A percentile compares a stretch with the other conserved stretches of the same genome.
These are phyloP conservation scores for Capitulum mitella DNA, from an alignment of 2,888 invertebrate genomes.

Conservation along the genomic window DNA sequence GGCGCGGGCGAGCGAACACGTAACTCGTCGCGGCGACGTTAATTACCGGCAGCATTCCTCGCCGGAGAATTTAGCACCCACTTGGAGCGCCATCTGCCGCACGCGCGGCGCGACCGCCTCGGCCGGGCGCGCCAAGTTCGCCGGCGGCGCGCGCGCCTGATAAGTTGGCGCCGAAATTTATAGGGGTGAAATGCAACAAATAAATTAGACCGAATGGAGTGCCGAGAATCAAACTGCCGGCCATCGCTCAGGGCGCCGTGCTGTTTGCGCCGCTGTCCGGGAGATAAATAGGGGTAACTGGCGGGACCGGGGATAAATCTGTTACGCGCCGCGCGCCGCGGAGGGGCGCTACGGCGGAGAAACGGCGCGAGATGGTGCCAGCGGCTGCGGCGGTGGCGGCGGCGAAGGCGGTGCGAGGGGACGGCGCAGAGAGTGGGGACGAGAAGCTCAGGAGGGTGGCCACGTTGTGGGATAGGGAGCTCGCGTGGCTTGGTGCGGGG, in stretches of 20 bases:
- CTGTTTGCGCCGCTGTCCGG: background rate
- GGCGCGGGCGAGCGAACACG: background rate
- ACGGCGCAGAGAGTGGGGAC: too few relatives aligned
- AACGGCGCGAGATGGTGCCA: too few relatives aligned
- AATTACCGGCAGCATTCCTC: background rate
- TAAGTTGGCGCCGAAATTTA: background rate
- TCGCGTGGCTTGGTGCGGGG: too few relatives aligned
- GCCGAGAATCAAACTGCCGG: background rate
- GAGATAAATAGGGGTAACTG: background rate
- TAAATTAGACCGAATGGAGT: slow-evolving; percentile 8
- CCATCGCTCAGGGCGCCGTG: background rate
- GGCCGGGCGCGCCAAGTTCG: background rate
- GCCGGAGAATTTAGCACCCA: background rate
- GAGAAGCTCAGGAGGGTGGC: too few relatives aligned
- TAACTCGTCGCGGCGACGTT: background rate
- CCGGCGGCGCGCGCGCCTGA: background rate
- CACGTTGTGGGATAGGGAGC: too few relatives aligned
- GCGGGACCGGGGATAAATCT: background rate
- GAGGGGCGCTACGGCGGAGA: too few relatives aligned
- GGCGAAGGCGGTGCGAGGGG: too few relatives aligned
- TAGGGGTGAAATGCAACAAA: background rate
- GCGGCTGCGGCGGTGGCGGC: too few relatives aligned
- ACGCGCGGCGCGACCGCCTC: background rate
- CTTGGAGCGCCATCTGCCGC: background rate
- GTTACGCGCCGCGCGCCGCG: background rate